Conservation (phyloP, 2,113 vertebrate species). For the Xiphophorus couchianus region DNA sequence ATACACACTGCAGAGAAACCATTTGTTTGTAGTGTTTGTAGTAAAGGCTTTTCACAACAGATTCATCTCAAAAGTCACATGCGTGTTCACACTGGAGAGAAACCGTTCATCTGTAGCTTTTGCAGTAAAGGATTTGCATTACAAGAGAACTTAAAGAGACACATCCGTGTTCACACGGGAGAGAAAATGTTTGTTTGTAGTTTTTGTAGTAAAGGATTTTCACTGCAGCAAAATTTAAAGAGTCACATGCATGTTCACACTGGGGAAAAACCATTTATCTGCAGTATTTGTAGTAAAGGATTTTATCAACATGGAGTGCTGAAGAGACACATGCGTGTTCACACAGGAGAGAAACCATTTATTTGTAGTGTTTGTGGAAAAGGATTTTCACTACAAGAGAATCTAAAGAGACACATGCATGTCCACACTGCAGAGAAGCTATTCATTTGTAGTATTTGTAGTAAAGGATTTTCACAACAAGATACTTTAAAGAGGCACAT, state of each 20-base stretch:
- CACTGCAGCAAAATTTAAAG: not conserved
- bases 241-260: slow-evolving; percentile 1
- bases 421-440: not conserved
- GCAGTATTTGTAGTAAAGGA: not conserved
- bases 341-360: not conserved
- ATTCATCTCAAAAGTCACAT: not conserved
- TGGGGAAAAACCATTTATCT: not conserved
- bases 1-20: not conserved
- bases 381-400: not conserved
- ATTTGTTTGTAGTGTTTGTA: slow-evolving; percentile 1
- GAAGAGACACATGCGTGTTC: not conserved
- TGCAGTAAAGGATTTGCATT: not conserved
- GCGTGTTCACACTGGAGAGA: not conserved
- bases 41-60: not conserved
- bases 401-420: not conserved
- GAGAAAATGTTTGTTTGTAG: slow-evolving; percentile 1
- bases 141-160: not conserved
- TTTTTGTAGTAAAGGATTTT: not conserved
- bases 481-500: slow-evolving; percentile 1
- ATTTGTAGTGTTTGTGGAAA: not conserved
- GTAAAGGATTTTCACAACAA: not conserved
- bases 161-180: not conserved
- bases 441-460: not conserved
- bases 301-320: not conserved
- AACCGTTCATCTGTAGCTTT: not conserved